Percentiles rank a stretch among this genome's conserved stretches.
Conservation (phyloP, 1,140 invertebrate genomes). For the Drosophila triauraria region DNA sequence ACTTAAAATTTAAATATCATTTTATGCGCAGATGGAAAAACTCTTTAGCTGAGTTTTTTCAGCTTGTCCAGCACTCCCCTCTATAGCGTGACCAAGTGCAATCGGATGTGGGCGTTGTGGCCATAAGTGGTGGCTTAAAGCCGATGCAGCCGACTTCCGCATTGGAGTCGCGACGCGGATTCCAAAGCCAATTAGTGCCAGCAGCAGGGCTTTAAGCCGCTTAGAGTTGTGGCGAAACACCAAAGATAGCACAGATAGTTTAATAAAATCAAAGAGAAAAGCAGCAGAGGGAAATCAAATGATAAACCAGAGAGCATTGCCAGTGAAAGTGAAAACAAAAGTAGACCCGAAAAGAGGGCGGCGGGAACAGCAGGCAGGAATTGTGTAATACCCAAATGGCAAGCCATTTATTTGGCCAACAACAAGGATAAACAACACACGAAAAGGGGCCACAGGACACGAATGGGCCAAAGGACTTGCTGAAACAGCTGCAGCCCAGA, state of each 20-base stretch:
- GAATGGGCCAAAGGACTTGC: conserved; percentile 38
- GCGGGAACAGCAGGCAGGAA: conserved; percentile 33
- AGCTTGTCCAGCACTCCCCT: conserved; percentile 4
- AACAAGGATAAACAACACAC: conserved; percentile 28
- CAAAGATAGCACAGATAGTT: conserved; percentile 2
- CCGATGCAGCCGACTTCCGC: conserved; percentile 46
- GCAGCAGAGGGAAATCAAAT: conserved; percentile 9
- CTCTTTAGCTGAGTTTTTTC: conserved; percentile 11
- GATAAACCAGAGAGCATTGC: conserved; percentile 24
- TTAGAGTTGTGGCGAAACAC: conserved; percentile 23
- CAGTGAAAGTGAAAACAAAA: conserved; percentile 30
- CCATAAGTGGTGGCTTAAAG: conserved; percentile 44
- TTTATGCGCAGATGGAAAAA: conserved; percentile 11
- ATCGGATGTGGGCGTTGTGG: conserved; percentile 40
- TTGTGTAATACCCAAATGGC: conserved; percentile 65
- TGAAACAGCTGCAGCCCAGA: conserved; percentile 38
- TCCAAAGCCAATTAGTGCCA: conserved; percentile 60
- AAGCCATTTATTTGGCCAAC: conserved; percentile 53
- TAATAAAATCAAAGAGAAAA: conserved; percentile 20
- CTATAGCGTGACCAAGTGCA: conserved; percentile 56
- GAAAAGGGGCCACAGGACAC: background rate
- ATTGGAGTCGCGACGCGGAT: conserved; percentile 29
- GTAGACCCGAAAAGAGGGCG: background rate
- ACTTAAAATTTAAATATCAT: background rate
- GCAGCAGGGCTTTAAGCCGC: conserved; percentile 29